Percentiles rank a stretch among this genome's conserved stretches.
These are phyloP conservation scores for Drosophila leontia DNA, from an alignment of 1,140 invertebrate species.

Conservation along the genomic window DNA sequence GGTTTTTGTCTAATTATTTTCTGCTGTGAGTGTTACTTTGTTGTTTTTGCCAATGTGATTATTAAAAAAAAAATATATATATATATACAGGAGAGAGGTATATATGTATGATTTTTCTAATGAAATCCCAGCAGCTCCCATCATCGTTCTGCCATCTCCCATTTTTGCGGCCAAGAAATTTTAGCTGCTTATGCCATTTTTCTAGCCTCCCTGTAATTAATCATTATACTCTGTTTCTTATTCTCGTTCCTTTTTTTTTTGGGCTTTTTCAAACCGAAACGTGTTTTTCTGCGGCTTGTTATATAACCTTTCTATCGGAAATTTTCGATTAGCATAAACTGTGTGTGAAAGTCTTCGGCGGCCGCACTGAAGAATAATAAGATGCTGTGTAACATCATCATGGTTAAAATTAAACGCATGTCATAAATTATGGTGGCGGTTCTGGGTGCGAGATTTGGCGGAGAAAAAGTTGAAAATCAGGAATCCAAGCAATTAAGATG, in stretches of 20 bases:
- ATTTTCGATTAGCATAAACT: constrained; percentile 54
- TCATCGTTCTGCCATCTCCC: constrained; percentile 44
- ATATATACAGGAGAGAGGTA: constrained; percentile 24
- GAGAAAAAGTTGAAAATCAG: constrained; percentile 45
- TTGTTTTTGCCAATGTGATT: constrained; percentile 60
- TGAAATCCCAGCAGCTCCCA: constrained; percentile 57
- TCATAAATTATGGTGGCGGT: constrained; percentile 40
- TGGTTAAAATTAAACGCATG: constrained; percentile 71
- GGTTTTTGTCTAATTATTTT: constrained; percentile 82
- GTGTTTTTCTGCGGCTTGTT: constrained; percentile 55
- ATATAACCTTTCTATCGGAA: constrained; percentile 66
- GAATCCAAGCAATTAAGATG: constrained; percentile 43
- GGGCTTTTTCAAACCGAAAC: constrained; percentile 51
- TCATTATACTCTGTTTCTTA: constrained; percentile 45
- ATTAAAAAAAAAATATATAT: constrained; percentile 56
- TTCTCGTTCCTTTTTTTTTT: constrained; percentile 24
- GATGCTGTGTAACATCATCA: constrained; percentile 64
- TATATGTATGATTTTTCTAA: constrained; percentile 59
- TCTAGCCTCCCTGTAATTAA: constrained; percentile 75
- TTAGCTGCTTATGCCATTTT: constrained; percentile 74
- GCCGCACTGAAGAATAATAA: constrained; percentile 23
- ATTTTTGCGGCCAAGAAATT: constrained; percentile 32
- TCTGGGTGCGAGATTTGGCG: constrained; percentile 10
- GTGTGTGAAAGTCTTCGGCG: constrained; percentile 46
- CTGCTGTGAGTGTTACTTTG: constrained; percentile 37